Base-by-base conservation (phyloP, 2,797 vertebrate genomes). In the Moxostoma hubbsi region DNA sequence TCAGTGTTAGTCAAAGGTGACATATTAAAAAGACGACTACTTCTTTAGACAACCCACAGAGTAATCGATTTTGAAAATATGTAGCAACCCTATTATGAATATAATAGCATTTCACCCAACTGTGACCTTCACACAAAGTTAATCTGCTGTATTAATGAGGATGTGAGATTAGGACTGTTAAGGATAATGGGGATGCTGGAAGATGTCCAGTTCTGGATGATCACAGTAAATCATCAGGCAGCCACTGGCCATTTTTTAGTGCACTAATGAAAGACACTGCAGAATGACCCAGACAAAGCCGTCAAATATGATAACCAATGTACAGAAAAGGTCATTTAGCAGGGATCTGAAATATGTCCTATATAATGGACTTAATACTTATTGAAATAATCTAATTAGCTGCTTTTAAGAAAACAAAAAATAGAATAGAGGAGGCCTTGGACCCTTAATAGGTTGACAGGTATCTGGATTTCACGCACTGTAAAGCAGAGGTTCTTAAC, bases 131-230 rank as follows among this genome's bases (percentile, higher is more conserved):
- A 72, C 50, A 64, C 68, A 63, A 79, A 72, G 69, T 51, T 79
- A 16, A 15, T 79, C 11, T 16, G 50, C 69, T 72, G 53, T 73
- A 55, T 79, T 57, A 73, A 79, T 79, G 68, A 79, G 45, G 59
- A 51, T 58, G 61, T 65, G 16, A 70, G 66, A 78, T 71, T 45
- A 54, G 76, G 7, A 46, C 49, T 43, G 66, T 70, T 69, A 78
- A 72, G 63, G 77, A 71, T 79, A 79, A 79, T 72, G 68, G 65
- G 47, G 65, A 73, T 72, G 61, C 61, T 79, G 77, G 68, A 79
- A 15, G 53, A 43, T 9, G 7, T 64, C 77, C 77, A 72, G 69
- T 43, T 36, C 12, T 65, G 16, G 68, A 57, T 49, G 61, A 79
- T 64, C 50, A 57, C 43, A 64, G 68, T 54, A 63, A 71, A 77